Evolutionary conservation across 1,140 invertebrate species (phyloP).

Genomic region (Anastrepha obliqua): DNA sequence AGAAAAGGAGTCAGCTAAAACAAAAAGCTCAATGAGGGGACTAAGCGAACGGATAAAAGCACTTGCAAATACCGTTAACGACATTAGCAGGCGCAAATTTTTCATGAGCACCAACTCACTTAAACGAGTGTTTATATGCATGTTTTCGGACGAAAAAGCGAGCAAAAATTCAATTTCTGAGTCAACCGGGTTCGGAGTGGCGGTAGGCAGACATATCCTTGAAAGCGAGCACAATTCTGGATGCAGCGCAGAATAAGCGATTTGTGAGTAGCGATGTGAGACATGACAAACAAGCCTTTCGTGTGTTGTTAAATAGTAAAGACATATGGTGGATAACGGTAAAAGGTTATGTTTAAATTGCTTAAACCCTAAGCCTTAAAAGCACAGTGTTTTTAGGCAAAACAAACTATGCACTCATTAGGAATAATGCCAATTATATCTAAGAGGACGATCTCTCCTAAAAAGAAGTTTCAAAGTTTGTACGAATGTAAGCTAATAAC

Average conservation of each 20-base stretch:
- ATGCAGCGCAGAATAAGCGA: not conserved
- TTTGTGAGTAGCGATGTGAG: not conserved
- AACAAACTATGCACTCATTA: not conserved
- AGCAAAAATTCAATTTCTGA: too few relatives aligned
- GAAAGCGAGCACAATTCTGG: not conserved
- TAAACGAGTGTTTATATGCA: not conserved
- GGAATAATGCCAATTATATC: too few relatives aligned
- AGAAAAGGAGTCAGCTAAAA: not conserved
- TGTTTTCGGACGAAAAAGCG: not conserved
- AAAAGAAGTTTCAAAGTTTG: too few relatives aligned
- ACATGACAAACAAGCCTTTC: conserved; percentile 10
- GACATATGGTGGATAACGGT: not conserved
- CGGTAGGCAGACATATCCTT: not conserved
- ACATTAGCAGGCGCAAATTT: conserved; percentile 45
- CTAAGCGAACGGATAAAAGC: not conserved
- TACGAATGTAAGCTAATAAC: too few relatives aligned
- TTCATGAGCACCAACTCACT: not conserved
- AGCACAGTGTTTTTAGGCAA: not conserved
- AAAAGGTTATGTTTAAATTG: not conserved
- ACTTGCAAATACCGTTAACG: conserved; percentile 9
- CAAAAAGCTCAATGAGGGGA: not conserved
- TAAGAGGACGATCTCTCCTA: too few relatives aligned
- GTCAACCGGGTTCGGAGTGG: not conserved
- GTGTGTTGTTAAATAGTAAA: not conserved
- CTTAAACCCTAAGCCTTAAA: not conserved